Evolutionary conservation across 2,888 invertebrate species (phyloP).

Genomic region (Galerucella calmariensis): DNA sequence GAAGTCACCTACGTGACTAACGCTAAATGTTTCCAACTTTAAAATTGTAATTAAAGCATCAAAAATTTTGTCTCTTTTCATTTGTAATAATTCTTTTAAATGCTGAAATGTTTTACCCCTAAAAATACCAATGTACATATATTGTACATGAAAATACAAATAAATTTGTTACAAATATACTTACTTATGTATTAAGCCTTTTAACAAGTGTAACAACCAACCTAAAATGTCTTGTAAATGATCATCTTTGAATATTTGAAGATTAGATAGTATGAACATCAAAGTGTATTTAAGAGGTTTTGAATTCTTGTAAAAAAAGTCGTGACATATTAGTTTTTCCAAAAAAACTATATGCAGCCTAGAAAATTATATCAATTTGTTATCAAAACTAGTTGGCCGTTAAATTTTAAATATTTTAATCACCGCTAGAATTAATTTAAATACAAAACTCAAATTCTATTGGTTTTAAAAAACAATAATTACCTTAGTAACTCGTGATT

Average conservation of each 20-base stretch:
- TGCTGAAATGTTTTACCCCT: conserved; percentile 25
- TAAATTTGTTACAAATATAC: conserved; percentile 6
- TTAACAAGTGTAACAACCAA: conserved; percentile 37
- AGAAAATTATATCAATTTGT: conserved; percentile 23
- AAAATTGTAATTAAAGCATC: conserved; percentile 33
- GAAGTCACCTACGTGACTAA: conserved; percentile 33
- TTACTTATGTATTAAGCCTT: conserved; percentile 39
- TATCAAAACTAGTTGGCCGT: no score
- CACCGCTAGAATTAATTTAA: not conserved
- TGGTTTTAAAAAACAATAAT: not conserved
- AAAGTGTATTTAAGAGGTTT: conserved; percentile 33
- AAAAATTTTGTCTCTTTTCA: conserved; percentile 32
- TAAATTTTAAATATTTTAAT: no score
- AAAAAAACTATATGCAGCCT: conserved; percentile 38
- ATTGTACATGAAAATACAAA: not conserved
- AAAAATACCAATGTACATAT: conserved; percentile 19
- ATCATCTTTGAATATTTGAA: conserved; percentile 34
- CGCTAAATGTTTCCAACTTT: conserved; percentile 39
- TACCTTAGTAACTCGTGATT: conserved; percentile 39
- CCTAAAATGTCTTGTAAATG: conserved; percentile 34
- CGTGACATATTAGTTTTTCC: conserved; percentile 36
- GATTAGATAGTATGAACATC: conserved; percentile 38
- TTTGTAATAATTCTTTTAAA: conserved; percentile 18
- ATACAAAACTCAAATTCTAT: not conserved
- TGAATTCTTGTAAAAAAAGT: conserved; percentile 39